A percentile compares a stretch with the other conserved stretches of the same genome.
Evolutionary conservation across 64 coral and sea anemone genomes (phyloP).

Genomic region (Actinia equina): DNA sequence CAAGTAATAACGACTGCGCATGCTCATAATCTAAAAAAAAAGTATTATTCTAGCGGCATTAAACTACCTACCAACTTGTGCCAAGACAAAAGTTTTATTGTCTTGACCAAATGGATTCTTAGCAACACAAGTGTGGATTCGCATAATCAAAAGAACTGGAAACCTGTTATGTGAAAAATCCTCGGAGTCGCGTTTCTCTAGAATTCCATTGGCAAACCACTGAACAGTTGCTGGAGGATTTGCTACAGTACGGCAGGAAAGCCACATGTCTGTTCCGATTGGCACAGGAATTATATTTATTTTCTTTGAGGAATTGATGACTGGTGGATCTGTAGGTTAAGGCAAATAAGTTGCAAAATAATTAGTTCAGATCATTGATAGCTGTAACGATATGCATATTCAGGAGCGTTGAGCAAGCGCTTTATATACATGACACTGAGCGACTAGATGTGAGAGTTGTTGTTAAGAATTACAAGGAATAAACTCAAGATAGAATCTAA

Average conservation of each 20-base stretch:
- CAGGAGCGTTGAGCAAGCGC: too few relatives aligned
- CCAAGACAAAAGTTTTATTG: slow-evolving; percentile 2
- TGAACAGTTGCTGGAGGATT: not conserved
- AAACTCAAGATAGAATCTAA: too few relatives aligned
- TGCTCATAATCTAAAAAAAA: too few relatives aligned
- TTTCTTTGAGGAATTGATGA: not conserved
- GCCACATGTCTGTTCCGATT: not conserved
- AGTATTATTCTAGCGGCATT: too few relatives aligned
- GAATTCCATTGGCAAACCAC: not conserved
- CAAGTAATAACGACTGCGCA: too few relatives aligned
- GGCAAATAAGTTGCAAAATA: too few relatives aligned
- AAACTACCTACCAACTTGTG: slow-evolving; percentile 17
- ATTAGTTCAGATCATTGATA: too few relatives aligned
- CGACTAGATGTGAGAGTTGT: too few relatives aligned
- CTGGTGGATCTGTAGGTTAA: not conserved
- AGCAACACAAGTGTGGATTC: slow-evolving; percentile 3
- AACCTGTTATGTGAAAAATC: not conserved
- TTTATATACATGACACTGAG: too few relatives aligned
- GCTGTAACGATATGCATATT: too few relatives aligned
- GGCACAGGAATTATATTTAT: not conserved
- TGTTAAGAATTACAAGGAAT: too few relatives aligned
- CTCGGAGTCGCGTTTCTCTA: not conserved
- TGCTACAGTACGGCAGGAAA: not conserved
- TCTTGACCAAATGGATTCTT: not conserved
- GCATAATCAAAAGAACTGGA: not conserved